Percentiles rank a stretch among this genome's conserved stretches.
Conservation (phyloP, 2,113 vertebrate genomes). For the Rhinolophus ferrumequinum region DNA sequence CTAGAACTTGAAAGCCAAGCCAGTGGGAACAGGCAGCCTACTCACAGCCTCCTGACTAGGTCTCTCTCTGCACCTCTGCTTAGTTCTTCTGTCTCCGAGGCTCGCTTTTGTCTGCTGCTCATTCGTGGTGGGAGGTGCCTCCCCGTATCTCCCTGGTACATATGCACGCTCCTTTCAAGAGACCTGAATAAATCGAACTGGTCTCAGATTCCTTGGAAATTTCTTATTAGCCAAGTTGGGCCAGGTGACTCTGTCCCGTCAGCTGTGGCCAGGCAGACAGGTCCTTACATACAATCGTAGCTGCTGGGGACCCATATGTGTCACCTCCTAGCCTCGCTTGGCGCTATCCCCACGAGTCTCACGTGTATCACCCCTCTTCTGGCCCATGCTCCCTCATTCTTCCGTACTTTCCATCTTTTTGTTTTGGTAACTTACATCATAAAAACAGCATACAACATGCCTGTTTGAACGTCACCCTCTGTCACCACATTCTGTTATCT, state of each 20-base stretch:
- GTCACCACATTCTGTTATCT: neutral
- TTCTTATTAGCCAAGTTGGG: neutral
- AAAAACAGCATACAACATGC: neutral
- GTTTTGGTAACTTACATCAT: neutral
- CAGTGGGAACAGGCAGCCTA: rapidly evolving
- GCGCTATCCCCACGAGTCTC: neutral
- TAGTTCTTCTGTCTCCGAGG: neutral
- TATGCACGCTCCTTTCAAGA: neutral
- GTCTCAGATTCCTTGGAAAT: neutral
- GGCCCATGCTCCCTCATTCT: rapidly evolving
- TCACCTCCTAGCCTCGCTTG: neutral
- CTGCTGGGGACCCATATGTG: neutral
- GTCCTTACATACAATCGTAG: rapidly evolving
- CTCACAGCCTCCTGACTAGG: rapidly evolving
- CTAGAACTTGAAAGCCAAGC: neutral
- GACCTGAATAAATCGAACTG: neutral
- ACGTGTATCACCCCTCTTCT: neutral
- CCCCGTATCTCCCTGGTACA: neutral
- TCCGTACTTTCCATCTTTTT: neutral
- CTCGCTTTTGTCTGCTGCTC: neutral
- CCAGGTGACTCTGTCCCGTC: neutral
- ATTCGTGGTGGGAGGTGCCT: neutral
- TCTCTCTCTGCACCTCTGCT: neutral
- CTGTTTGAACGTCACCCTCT: neutral
- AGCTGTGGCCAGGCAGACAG: neutral